These are phyloP conservation scores for Syngnathus rostellatus DNA, from an alignment of 2,797 vertebrate genomes.

Conservation along the genomic window DNA sequence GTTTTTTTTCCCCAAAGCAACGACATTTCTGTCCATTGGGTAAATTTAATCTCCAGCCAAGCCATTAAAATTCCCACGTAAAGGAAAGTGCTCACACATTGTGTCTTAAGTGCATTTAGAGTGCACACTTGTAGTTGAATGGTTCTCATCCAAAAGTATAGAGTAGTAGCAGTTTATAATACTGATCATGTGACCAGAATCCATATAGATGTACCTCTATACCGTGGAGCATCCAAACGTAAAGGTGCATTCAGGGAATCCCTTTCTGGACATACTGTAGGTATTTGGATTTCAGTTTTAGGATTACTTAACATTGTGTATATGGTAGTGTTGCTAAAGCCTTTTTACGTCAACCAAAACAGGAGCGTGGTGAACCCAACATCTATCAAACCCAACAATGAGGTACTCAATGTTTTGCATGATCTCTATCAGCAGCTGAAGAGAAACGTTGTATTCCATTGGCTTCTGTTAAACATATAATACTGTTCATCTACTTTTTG, in stretches of 20 bases:
- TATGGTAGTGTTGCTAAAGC: not conserved
- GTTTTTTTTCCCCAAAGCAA: conserved; percentile 62
- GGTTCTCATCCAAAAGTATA: not conserved
- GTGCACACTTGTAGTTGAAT: not conserved
- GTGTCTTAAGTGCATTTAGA: conserved; percentile 35
- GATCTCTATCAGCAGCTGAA: not conserved
- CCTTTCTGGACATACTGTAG: conserved; percentile 26
- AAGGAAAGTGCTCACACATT: conserved; percentile 62
- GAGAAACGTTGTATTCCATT: not conserved
- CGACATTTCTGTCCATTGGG: conserved; percentile 18
- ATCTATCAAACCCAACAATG: conserved; percentile 28
- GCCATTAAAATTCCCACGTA: conserved; percentile 37
- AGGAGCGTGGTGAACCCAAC: conserved; percentile 19
- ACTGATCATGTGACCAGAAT: conserved; percentile 10
- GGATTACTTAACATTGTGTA: not conserved
- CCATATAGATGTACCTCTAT: conserved; percentile 13
- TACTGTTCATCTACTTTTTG: not conserved
- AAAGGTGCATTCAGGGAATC: conserved; percentile 56
- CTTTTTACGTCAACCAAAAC: not conserved
- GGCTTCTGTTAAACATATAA: not conserved
- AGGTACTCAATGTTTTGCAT: conserved; percentile 40
- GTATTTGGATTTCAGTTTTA: conserved; percentile 10
- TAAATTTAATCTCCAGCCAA: conserved; percentile 32
- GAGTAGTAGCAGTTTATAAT: conserved; percentile 1
- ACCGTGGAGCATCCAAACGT: conserved; percentile 14